Base-by-base conservation (phyloP, 2,888 invertebrate genomes). In the Scaptomyza caliginosa region DNA sequence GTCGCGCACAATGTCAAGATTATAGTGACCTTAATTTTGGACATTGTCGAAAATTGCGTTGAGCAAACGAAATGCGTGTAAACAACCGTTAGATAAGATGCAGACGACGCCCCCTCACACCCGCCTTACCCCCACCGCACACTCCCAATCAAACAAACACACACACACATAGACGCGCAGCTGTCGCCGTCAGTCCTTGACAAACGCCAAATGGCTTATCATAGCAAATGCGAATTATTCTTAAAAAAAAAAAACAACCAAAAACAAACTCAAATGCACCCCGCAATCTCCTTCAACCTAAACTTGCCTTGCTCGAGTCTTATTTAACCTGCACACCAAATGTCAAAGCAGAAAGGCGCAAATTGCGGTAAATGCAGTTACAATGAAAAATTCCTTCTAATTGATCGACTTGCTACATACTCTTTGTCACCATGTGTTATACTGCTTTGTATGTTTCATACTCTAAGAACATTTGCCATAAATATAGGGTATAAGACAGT, bases 11-110 rank as follows among this genome's bases (percentile, higher is more conserved):
- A 82, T 82, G 82, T 82, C 82, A 86, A 82, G 82, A 83, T 77
- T 83, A 67, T 65, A 59, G 65, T 76, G 77, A 86, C 86, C 82
- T 80, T 83, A 77, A 77, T 82, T 80, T 62, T 57, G 74, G 70
- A 74, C 60, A 69, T 46, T 59, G 58, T 74, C 75, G 51, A 74
- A 74, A 70, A 70, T 62, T 62, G 48, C 74, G 48, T 45, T 49
- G 17, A 56, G 28, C 58, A 52, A 28, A 42, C 43, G 49, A 58
- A 64, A 39, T 69, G 70, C 28, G 51, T 62, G 55, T 62, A 58
- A 69, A 71, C 55, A 68, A 32, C 56, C 40, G 48, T 67, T 52
- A 58, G 67, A 67, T 67, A 67, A 71, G 50, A 36, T 71, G 42
- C 46, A 59, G n/a, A 32, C 6, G 28, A 21, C 6, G 10, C 11